Base-by-base conservation (phyloP, 2,797 vertebrate genomes). In the Chaunax sp. region DNA sequence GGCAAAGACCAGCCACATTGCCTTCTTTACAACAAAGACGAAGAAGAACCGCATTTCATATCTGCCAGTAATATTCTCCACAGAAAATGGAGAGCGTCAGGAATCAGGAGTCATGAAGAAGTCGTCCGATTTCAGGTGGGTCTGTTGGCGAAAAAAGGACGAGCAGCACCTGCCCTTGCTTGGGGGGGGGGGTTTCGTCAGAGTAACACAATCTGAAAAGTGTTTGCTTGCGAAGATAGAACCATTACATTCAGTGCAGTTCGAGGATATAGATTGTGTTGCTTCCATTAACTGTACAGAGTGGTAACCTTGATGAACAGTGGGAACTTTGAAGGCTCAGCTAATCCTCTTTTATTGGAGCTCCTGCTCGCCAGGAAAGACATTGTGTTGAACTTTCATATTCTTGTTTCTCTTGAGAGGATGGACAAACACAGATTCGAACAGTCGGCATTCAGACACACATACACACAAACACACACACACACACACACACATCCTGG, bases 361-460 rank as follows among this genome's bases (percentile, higher is more conserved):
- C 82, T 38, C n/a, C 40, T 30, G 71, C 75, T 77, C 37, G 52
- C 64, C 0, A 30, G 74, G 74, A 65, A 77, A 49, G 79, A 85
- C 76, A 74, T 65, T 65, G 61, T 80, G 67, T 89, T 84, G 56
- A 83, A 87, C 83, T 89, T 91, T 91, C 82, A 90, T 89, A 84
- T 84, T 56, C 75, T 77, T 44, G 67, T 72, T 74, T 83, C 90
- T 73, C 86, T 20, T 60, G 87, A 75, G 50, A 70, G 65, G 35
- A 54, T 40, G 65, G 78, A 72, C 90, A 90, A 88, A 88, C 69
- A 82, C 57, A 68, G 62, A 67, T 53, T 65, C 23, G 37, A 45
- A 64, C 73, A 49, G 70, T 52, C 53, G 73, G 54, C 37, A 45
- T 45, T 61, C 51, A 44, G 20, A 15, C 64, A 25, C 66, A 23